Conservation (phyloP, 2,113 vertebrate species). For the Oplegnathus fasciatus region DNA sequence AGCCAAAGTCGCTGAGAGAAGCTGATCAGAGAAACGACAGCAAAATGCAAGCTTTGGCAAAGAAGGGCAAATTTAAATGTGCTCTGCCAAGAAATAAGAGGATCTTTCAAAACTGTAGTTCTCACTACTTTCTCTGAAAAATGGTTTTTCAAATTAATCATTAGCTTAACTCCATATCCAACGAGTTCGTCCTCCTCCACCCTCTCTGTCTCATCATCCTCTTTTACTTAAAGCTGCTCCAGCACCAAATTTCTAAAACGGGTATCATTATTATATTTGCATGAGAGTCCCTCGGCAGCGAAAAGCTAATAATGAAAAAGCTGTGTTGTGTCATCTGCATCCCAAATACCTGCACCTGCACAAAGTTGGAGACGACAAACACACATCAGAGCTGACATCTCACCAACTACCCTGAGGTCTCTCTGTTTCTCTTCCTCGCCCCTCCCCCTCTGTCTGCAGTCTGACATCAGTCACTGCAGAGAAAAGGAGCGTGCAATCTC, state of each 20-base stretch:
- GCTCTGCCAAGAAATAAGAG: constrained; percentile 23
- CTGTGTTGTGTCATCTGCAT: constrained; percentile 17
- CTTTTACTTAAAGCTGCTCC: constrained; percentile 3
- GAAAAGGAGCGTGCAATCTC: constrained; percentile 14
- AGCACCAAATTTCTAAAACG: constrained; percentile 13
- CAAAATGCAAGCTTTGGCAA: constrained; percentile 85
- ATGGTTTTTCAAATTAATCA: constrained; percentile 31
- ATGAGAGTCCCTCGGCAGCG: background rate
- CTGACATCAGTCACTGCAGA: constrained; percentile 60
- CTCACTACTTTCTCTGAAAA: constrained; percentile 12
- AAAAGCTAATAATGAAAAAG: constrained; percentile 35
- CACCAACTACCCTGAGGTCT: constrained; percentile 49
- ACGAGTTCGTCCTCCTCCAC: background rate
- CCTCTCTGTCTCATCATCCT: background rate
- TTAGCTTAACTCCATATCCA: background rate
- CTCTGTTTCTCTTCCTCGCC: background rate
- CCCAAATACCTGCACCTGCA: constrained; percentile 58
- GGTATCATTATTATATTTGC: constrained; percentile 35
- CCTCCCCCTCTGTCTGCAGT: constrained; percentile 22
- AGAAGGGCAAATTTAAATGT: constrained; percentile 47
- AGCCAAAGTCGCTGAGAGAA: constrained; percentile 89
- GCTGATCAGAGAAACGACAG: constrained; percentile 81
- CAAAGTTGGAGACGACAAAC: constrained; percentile 49
- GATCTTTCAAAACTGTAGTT: constrained; percentile 17
- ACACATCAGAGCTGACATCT: constrained; percentile 64